Evolutionary conservation across 92 coral and sea anemone species (phyloP), one percentile per base, ranked within the genome.

Genomic region (Zoanthus solanderi): DNA sequence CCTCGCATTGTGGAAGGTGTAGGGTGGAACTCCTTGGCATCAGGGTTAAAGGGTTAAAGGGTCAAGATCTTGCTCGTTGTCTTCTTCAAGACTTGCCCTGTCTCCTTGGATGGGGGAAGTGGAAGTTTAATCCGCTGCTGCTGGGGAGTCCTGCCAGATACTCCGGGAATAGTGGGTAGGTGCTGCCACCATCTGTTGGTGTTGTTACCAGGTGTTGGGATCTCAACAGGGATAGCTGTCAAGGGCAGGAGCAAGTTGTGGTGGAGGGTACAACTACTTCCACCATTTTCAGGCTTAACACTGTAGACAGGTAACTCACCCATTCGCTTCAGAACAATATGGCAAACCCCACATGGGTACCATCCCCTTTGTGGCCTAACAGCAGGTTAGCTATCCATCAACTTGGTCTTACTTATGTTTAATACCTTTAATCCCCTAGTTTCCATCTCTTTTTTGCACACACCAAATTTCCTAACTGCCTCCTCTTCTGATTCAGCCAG

Each of bases 141-240:
- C 7, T 29, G 44, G 45, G 74, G 72, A 67, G 72, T 11, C 72
- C 72, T 67, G 30, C 72, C 72, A 67, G 72, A 8, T 18, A 68
- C 74, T n/a, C 74, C 6, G 45, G 74, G 74, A 68, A 68, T 68
- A 68, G 45, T 18, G 5, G 45, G 74, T 68, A 68, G 31, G 74
- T 18, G 31, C 44, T 1, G 74, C 45, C 37, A 37, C 45, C 45
- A 37, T 68, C 74, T 68, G 74, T 28, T 68, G 74, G 74, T 2
- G 31, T 2, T 29, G 5, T 1, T 28, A n/a, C 9, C 14, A 29
- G 74, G 74, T 15, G 28, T 15, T 69, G 45, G 74, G 4, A 2
- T 69, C 44, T 28, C 56, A 50, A 50, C 0, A 50, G 56, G 56
- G 56, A 50, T 50, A 44, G 23, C 52, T 8, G 45, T 0, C 23